Percentiles rank a stretch among this genome's conserved stretches.
phyloP scores from a whole-genome alignment of 1,140 invertebrate genomes.

The Dolichoris vasculosae region DNA sequence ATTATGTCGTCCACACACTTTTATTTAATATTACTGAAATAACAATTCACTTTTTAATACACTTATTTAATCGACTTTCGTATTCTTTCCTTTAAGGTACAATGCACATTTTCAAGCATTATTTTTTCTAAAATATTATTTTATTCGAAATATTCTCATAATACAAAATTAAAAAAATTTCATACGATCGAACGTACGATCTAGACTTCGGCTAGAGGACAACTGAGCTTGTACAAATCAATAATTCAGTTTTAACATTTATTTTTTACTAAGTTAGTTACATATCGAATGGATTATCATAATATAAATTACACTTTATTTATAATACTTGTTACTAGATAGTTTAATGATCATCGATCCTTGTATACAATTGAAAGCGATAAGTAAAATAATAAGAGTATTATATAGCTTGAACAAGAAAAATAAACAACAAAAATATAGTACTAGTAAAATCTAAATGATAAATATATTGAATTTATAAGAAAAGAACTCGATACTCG shows the following conservation, averaged over 20 bases:
- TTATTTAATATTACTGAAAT: conserved; percentile 27
- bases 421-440: background rate
- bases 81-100: background rate
- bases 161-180: too few relatives aligned
- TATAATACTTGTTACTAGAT: too few relatives aligned
- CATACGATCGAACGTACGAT: too few relatives aligned
- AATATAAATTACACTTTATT: conserved; percentile 31
- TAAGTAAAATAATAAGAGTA: conserved; percentile 40
- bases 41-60: conserved; percentile 36
- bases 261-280: conserved; percentile 3
- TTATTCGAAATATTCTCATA: background rate
- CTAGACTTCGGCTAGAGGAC: background rate
- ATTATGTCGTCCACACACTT: conserved; percentile 36
- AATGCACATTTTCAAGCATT: conserved; percentile 33
- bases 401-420: background rate
- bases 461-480: background rate
- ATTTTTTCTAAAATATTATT: background rate
- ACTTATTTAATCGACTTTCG: conserved; percentile 18
- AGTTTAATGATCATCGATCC: background rate
- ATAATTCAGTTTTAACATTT: conserved; percentile 22
- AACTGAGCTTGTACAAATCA: conserved; percentile 12
- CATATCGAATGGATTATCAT: background rate
- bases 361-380: background rate
- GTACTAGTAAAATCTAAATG: background rate
- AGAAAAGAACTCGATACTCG: too few relatives aligned